Evolutionary conservation across 1,140 invertebrate genomes (phyloP).

Genomic region (Drosophila carrolli): DNA sequence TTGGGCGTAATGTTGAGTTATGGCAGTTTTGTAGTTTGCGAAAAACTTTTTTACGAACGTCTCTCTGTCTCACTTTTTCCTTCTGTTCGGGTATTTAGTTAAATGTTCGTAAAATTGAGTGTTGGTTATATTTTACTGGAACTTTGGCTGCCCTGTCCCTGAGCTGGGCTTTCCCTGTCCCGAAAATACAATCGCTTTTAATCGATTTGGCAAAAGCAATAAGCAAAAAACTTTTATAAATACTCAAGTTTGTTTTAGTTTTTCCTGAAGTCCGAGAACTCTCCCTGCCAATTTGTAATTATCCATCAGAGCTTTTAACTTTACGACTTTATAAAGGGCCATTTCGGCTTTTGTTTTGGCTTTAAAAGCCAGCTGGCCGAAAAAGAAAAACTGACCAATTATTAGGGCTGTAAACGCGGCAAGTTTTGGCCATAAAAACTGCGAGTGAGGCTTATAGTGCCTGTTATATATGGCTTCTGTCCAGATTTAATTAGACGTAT

Average conservation of each 20-base stretch:
- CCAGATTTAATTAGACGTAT: conserved; percentile 7
- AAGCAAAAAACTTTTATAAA: conserved; percentile 74
- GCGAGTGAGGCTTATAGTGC: conserved; percentile 6
- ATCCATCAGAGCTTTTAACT: conserved; percentile 57
- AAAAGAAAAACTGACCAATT: conserved; percentile 51
- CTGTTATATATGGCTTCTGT: neutral
- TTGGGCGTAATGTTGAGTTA: conserved; percentile 81
- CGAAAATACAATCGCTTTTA: conserved; percentile 52
- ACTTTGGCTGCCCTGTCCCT: conserved; percentile 29
- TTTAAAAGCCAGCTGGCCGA: conserved; percentile 34
- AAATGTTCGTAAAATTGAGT: conserved; percentile 81
- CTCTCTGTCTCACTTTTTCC: conserved; percentile 18
- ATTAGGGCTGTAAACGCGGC: conserved; percentile 51
- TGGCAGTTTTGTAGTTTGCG: conserved; percentile 81
- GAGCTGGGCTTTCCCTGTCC: no score
- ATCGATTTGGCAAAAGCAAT: conserved; percentile 78
- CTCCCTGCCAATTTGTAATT: conserved; percentile 57
- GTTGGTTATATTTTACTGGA: conserved; percentile 71
- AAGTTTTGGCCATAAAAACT: conserved; percentile 44
- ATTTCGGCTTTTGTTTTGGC: conserved; percentile 27
- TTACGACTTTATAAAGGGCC: conserved; percentile 71
- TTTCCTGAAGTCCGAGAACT: conserved; percentile 11
- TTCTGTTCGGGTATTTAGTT: conserved; percentile 68
- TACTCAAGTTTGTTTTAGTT: conserved; percentile 68
- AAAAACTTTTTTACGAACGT: conserved; percentile 71